These are phyloP conservation scores for Adela reaumurella DNA, from an alignment of 2,888 invertebrate genomes.

Conservation along the genomic window DNA sequence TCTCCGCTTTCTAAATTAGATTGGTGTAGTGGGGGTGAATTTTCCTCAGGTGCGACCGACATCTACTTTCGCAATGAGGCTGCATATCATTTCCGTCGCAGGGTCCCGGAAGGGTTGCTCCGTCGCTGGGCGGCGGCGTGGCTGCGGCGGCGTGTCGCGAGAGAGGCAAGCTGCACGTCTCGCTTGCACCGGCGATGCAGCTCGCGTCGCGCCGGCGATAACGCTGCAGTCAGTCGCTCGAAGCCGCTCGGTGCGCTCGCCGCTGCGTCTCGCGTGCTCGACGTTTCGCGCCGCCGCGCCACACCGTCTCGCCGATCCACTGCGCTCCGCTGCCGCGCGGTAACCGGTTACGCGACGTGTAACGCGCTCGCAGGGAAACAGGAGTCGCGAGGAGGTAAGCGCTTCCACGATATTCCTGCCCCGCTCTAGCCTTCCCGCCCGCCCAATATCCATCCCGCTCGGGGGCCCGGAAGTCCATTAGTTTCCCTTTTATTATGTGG, in stretches of 20 bases:
- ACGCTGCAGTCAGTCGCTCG: constrained; percentile 37
- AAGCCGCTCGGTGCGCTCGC: constrained; percentile 35
- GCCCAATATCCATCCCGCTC: constrained; percentile 25
- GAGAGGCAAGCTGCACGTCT: constrained; percentile 54
- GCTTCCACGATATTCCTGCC: constrained; percentile 24
- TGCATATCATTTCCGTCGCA: background rate
- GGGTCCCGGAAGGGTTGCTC: constrained; percentile 1
- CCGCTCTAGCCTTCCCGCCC: constrained; percentile 24
- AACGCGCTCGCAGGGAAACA: constrained; percentile 48
- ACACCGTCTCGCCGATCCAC: constrained; percentile 1
- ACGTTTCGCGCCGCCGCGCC: background rate
- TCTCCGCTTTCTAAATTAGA: background rate
- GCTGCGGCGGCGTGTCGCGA: constrained; percentile 19
- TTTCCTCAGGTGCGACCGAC: background rate
- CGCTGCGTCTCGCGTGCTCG: background rate
- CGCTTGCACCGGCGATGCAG: constrained; percentile 51
- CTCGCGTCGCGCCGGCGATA: constrained; percentile 36
- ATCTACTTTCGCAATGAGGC: background rate
- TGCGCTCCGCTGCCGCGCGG: constrained; percentile 20
- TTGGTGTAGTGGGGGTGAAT: too few species aligned
- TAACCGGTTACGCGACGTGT: constrained; percentile 39
- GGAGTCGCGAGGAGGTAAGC: constrained; percentile 37
- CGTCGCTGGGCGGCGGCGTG: constrained; percentile 12
- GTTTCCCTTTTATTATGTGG: constrained; percentile 51
- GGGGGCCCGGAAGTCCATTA: constrained; percentile 15